Evolutionary conservation across 1,140 invertebrate species (phyloP), one percentile per base, ranked within the genome.

Genomic region (Odontomachus brunneus): DNA sequence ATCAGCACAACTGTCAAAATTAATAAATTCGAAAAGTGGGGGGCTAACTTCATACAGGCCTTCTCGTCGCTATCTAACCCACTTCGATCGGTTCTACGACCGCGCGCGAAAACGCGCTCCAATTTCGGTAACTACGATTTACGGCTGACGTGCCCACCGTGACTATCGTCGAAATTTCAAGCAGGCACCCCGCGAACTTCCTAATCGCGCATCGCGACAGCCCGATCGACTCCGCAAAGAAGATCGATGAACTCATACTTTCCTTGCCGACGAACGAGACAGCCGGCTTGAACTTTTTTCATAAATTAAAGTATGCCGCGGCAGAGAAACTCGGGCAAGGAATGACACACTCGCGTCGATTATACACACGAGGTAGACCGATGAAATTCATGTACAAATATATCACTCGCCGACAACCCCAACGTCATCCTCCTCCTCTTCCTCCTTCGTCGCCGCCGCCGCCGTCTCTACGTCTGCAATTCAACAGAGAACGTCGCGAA

Each of bases 101-200:
- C 69, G 60, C 72, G 60, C 72, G 71, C 62, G 81, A 83, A 63
- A 75, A 75, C 81, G 72, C 81, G 81, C 26, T 74, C 81, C 81
- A 83, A 83, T 83, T 83, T 76, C 72, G 7, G 69, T 83, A 83
- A 76, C 81, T 49, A 83, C 81, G 81, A 83, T 83, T 83, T 83
- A 83, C 71, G 81, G 33, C 49, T 74, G 81, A 75, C 60, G 81
- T 60, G 67, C 55, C 78, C 44, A 71, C 22, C 44, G 67, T 62
- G 81, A 83, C 71, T 74, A 75, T 75, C 81, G 81, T 63, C 49
- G 69, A 83, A 82, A 83, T 83, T 83, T 83, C 71, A 33, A 26
- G 81, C 81, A 26, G 72, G 22, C 48, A 62, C 57, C 7, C 75
- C 24, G 51, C 73, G 33, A 80, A 80, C 69, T 82, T 82, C 22